These are phyloP conservation scores for Gastrophryne carolinensis DNA, from an alignment of 2,797 vertebrate species.

Conservation along the genomic window DNA sequence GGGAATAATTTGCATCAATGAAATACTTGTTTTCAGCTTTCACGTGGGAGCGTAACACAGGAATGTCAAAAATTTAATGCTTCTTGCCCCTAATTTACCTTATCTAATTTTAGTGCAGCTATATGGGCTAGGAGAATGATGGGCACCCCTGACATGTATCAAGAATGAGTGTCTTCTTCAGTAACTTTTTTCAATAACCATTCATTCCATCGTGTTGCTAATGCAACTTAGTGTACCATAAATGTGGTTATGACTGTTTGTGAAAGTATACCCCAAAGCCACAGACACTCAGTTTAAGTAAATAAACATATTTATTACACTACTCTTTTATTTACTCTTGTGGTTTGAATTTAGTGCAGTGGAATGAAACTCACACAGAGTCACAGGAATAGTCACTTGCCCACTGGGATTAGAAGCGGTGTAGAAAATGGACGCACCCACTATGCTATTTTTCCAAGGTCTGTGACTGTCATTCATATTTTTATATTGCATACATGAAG, in stretches of 20 bases:
- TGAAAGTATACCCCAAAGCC: not conserved
- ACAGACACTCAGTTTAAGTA: not conserved
- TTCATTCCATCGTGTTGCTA: not conserved
- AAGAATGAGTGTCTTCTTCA: not conserved
- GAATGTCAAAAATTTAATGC: conserved; percentile 65
- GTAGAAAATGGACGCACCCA: not conserved
- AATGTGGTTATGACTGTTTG: not conserved
- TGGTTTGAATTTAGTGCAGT: not conserved
- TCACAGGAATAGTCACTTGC: not conserved
- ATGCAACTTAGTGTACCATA: not conserved
- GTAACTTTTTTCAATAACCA: not conserved
- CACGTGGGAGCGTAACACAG: conserved; percentile 58
- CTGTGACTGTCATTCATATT: too few species aligned
- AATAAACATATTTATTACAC: too few species aligned
- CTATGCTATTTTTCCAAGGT: too few species aligned
- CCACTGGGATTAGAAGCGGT: not conserved
- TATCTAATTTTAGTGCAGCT: conserved; percentile 63
- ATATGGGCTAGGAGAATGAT: conserved; percentile 54
- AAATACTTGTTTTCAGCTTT: conserved; percentile 64
- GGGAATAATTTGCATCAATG: conserved; percentile 65
- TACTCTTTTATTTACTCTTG: not conserved
- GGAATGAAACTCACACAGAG: not conserved
- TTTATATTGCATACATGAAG: too few species aligned
- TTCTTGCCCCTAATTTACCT: conserved; percentile 61
- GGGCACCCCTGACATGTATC: not conserved